Evolutionary conservation across 2,113 vertebrate genomes (phyloP).

Genomic region (Boulengeromyrus knoepffleri): DNA sequence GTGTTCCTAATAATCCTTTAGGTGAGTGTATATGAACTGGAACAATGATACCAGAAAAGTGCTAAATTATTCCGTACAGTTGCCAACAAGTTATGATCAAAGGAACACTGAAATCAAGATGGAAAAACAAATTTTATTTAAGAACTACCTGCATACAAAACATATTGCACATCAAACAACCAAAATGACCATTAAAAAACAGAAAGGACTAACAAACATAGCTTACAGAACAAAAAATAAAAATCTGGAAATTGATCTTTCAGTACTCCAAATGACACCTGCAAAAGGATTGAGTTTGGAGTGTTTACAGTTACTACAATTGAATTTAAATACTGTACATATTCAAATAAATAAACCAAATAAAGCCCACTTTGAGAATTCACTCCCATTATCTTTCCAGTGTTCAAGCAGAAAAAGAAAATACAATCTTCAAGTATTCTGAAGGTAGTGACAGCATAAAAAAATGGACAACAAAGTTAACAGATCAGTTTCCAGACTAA

Average conservation of each 20-base stretch:
- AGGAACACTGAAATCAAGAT: constrained; percentile 66
- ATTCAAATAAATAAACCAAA: constrained; percentile 98
- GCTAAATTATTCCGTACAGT: not conserved
- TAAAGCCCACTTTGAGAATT: constrained; percentile 85
- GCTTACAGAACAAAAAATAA: constrained; percentile 64
- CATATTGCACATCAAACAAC: constrained; percentile 99
- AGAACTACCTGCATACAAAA: constrained; percentile 99
- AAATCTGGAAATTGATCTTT: constrained; percentile 92
- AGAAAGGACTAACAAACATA: constrained; percentile 62
- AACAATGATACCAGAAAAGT: not conserved
- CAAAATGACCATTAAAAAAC: constrained; percentile 82
- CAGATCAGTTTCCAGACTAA: constrained; percentile 91
- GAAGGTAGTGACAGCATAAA: constrained; percentile 68
- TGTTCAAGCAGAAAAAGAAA: constrained; percentile 77
- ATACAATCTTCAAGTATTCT: constrained; percentile 69
- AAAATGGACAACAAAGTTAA: constrained; percentile 58
- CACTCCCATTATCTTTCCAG: constrained; percentile 77
- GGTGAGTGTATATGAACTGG: too few relatives aligned
- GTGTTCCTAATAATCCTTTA: too few relatives aligned
- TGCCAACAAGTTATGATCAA: not conserved
- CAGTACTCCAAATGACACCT: constrained; percentile 90
- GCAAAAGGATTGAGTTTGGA: constrained; percentile 83
- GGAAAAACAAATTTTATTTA: constrained; percentile 99
- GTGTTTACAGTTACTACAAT: constrained; percentile 72
- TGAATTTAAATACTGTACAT: constrained; percentile 99